Percentiles rank a stretch among this genome's conserved stretches.
Evolutionary conservation across 2,888 invertebrate species (phyloP).

Genomic region (Cosmopolites sordidus): DNA sequence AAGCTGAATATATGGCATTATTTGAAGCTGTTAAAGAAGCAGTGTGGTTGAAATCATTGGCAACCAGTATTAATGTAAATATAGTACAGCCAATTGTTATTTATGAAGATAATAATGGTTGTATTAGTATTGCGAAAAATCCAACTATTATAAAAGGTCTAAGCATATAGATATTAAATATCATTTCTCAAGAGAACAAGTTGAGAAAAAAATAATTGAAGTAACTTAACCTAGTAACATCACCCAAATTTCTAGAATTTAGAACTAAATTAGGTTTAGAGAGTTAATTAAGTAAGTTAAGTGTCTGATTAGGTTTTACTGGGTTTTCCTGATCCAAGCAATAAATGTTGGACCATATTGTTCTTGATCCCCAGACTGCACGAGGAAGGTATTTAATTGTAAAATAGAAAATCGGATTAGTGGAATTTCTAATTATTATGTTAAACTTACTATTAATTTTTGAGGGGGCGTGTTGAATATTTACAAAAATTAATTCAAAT

Average conservation of each 20-base stretch:
- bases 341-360: slow-evolving; percentile 3
- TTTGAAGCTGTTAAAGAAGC: slow-evolving; percentile 37
- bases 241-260: no score
- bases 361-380: not conserved
- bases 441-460: not conserved
- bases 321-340: slow-evolving; percentile 3
- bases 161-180: slow-evolving; percentile 37
- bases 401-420: not conserved
- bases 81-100: slow-evolving; percentile 39
- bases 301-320: slow-evolving; percentile 13
- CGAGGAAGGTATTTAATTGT: not conserved
- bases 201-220: no score
- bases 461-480: not conserved
- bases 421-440: not conserved
- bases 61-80: slow-evolving; percentile 33
- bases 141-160: slow-evolving; percentile 33
- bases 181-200: slow-evolving; percentile 14
- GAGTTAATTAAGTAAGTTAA: no score
- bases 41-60: slow-evolving; percentile 35
- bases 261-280: slow-evolving; percentile 30
- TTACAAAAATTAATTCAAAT: not conserved
- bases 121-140: slow-evolving; percentile 38
- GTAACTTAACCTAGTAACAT: no score
- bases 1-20: slow-evolving; percentile 28
- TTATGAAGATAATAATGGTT: no score